Evolutionary conservation across 53 echinoderm and acorn worm species (phyloP).

Genomic region (Crossaster papposus): DNA sequence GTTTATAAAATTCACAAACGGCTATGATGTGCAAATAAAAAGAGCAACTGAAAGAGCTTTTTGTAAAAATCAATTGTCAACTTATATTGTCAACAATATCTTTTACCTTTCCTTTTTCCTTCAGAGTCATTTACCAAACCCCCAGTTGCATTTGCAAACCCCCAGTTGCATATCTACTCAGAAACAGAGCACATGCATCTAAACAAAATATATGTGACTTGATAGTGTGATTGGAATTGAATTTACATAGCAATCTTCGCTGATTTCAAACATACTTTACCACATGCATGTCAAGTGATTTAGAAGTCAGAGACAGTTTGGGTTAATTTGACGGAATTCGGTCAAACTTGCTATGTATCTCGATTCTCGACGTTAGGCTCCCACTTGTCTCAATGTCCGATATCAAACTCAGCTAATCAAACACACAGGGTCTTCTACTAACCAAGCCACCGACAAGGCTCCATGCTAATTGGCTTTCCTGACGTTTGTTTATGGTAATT

Average conservation of each 20-base stretch:
- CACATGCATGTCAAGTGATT: neutral
- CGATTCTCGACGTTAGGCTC: neutral
- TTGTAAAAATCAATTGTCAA: too few species aligned
- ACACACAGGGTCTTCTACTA: neutral
- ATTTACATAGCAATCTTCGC: neutral
- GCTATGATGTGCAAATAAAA: too few species aligned
- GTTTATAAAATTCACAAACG: too few species aligned
- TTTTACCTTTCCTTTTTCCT: too few species aligned
- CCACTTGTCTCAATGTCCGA: neutral
- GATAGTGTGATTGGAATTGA: neutral
- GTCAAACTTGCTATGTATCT: neutral
- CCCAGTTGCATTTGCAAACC: too few species aligned
- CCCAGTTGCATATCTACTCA: too few species aligned
- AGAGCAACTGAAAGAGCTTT: too few species aligned
- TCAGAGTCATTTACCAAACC: too few species aligned
- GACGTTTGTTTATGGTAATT: slow-evolving; percentile 47
- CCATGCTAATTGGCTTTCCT: neutral
- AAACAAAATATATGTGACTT: too few species aligned
- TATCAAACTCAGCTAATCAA: neutral
- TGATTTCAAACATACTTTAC: neutral
- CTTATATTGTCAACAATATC: too few species aligned
- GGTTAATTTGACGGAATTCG: slow-evolving; percentile 8
- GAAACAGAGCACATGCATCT: too few species aligned
- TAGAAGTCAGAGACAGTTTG: neutral
- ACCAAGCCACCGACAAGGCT: slow-evolving; percentile 10